Evolutionary conservation across 2,797 vertebrate genomes (phyloP).

Genomic region (Halcyon badia): DNA sequence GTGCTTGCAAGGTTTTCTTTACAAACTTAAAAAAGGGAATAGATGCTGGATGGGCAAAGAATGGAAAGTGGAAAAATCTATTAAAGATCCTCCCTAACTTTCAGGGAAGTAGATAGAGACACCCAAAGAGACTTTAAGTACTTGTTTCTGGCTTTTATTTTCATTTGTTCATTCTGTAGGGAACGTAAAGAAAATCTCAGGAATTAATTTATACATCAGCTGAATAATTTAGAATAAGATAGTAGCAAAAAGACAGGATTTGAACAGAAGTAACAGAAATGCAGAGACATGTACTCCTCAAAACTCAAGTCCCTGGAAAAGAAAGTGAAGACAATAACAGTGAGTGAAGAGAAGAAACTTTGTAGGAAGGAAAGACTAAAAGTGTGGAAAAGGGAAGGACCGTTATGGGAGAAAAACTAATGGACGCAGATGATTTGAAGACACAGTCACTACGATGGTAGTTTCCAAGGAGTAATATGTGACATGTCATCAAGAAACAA

Average conservation of each 20-base stretch:
- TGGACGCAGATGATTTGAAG: neutral
- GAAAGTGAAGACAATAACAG: neutral
- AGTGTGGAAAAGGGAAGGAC: neutral
- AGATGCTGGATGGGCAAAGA: neutral
- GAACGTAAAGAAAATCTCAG: neutral
- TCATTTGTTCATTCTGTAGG: neutral
- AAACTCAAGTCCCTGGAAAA: neutral
- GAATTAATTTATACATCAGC: neutral
- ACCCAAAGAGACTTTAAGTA: neutral
- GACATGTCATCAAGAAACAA: neutral
- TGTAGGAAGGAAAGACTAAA: neutral
- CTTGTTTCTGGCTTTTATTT: neutral
- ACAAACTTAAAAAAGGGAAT: neutral
- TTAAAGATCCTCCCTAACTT: neutral
- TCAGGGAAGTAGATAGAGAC: neutral
- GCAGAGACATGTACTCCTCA: neutral
- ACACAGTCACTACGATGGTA: too few relatives aligned
- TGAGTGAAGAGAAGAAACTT: neutral
- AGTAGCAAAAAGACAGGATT: neutral
- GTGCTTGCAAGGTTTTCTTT: neutral
- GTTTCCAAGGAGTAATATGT: neutral
- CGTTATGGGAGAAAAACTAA: neutral
- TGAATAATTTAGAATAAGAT: neutral
- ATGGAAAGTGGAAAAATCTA: neutral
- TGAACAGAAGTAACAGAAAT: neutral